These are phyloP conservation scores for Lumbricus terrestris DNA, from an alignment of 2,888 invertebrate species.

Conservation along the genomic window DNA sequence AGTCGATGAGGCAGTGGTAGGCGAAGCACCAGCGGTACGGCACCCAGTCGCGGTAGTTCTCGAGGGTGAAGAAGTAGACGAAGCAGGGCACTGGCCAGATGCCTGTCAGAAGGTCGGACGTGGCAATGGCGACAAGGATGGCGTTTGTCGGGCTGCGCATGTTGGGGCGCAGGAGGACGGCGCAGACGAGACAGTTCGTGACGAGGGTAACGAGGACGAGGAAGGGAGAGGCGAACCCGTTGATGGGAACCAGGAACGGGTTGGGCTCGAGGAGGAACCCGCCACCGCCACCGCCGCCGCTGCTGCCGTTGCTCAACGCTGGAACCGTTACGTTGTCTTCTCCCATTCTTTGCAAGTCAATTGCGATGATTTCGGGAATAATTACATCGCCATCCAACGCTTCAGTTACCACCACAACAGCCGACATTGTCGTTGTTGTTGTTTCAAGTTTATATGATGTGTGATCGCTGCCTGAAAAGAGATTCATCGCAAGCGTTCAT, in stretches of 20 bases:
- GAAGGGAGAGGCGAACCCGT: slow-evolving; percentile 79
- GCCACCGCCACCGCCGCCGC: neutral
- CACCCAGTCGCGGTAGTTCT: slow-evolving; percentile 79
- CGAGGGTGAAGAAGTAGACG: slow-evolving; percentile 86
- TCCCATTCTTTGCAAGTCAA: neutral
- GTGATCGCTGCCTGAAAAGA: too few relatives aligned
- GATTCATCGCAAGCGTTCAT: too few relatives aligned
- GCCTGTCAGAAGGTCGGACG: slow-evolving; percentile 87
- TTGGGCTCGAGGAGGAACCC: slow-evolving; percentile 4
- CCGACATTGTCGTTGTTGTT: too few relatives aligned
- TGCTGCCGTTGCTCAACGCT: neutral
- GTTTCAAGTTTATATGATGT: too few relatives aligned
- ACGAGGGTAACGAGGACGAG: slow-evolving; percentile 81
- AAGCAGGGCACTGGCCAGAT: slow-evolving; percentile 66
- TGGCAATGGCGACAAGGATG: slow-evolving; percentile 90
- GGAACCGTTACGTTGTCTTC: neutral
- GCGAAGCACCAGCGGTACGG: slow-evolving; percentile 75
- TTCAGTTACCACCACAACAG: too few relatives aligned
- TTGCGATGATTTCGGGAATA: neutral
- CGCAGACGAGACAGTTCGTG: slow-evolving; percentile 85
- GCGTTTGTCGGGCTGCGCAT: slow-evolving; percentile 90
- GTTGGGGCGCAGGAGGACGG: slow-evolving; percentile 75
- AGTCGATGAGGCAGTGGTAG: slow-evolving; percentile 61
- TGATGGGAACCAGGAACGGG: slow-evolving; percentile 16
- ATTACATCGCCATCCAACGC: neutral